Conservation (phyloP, 1,140 invertebrate species). For the Thaumatotibia leucotreta region DNA sequence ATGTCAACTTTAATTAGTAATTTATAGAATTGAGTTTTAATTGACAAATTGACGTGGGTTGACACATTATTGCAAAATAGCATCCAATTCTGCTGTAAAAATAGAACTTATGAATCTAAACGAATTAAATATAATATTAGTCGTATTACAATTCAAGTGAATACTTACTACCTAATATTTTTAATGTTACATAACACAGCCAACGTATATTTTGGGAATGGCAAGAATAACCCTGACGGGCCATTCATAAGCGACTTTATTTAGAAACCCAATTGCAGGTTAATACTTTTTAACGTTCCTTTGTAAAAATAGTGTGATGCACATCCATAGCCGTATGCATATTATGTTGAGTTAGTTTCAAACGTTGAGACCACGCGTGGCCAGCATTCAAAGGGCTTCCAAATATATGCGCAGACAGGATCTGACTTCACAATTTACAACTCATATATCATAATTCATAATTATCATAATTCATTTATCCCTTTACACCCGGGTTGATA, state of each 20-base stretch:
- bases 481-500: too few species aligned
- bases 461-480: too few species aligned
- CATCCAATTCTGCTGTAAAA: too few species aligned
- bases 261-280: not conserved
- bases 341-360: too few species aligned
- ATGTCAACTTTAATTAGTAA: too few species aligned
- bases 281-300: not conserved
- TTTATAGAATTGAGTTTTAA: too few species aligned
- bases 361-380: not conserved
- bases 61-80: too few species aligned
- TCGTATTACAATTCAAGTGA: not conserved
- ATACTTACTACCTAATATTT: not conserved
- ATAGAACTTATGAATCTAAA: too few species aligned
- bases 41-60: too few species aligned
- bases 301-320: not conserved
- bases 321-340: not conserved
- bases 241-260: not conserved
- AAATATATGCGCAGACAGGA: not conserved
- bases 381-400: too few species aligned
- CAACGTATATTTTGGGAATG: not conserved
- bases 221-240: not conserved
- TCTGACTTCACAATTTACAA: not conserved
- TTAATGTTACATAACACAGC: not conserved
- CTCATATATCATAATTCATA: too few species aligned
- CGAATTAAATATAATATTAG: not conserved